Evolutionary conservation across 2,888 invertebrate genomes (phyloP), one percentile per base, ranked within the genome.

Genomic region (Horisme vitalbata): DNA sequence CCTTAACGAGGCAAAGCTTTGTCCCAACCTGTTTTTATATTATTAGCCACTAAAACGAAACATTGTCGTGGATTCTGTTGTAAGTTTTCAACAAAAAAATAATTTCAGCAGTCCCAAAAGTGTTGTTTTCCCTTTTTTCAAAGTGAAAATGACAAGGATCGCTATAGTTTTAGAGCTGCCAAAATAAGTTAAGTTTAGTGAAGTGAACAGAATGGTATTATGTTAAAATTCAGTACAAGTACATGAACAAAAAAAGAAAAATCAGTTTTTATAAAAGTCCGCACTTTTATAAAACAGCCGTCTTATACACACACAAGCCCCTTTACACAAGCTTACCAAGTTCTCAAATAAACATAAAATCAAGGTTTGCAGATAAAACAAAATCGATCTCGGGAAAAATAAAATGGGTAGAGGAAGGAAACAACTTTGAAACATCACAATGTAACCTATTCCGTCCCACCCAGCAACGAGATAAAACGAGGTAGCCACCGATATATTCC

Each of bases 401-500:
- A 36, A 47, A 47, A 41, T 15, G 32, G 35, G 32, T 37, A 47
- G 24, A 32, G 23, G 32, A 47, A 36, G 31, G 35, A 32, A 27
- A 41, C 32, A 41, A 47, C 11, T 41, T 47, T 27, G 46, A 51
- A 52, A 54, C 54, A 50, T 56, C 45, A 54, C 57, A 59, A 55
- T 59, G 59, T 59, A 59, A 51, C 54, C 46, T 46, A 52, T 43
- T 41, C 41, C 38, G 45, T 48, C 37, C 41, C 49, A 41, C 39
- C 33, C 46, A 47, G 48, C 37, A 46, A 58, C 47, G 36, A 58
- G 50, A 48, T 57, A 59, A 61, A 59, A 61, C 36, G 37, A 55
- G 37, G 44, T 38, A 71, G 57, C 60, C 60, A 62, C 63, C 69
- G 68, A 79, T 81, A 75, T 72, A 80, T 74, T 70, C 65, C 71